phyloP scores from a whole-genome alignment of 1,140 invertebrate species.

The Atopsyche davidsoni region DNA sequence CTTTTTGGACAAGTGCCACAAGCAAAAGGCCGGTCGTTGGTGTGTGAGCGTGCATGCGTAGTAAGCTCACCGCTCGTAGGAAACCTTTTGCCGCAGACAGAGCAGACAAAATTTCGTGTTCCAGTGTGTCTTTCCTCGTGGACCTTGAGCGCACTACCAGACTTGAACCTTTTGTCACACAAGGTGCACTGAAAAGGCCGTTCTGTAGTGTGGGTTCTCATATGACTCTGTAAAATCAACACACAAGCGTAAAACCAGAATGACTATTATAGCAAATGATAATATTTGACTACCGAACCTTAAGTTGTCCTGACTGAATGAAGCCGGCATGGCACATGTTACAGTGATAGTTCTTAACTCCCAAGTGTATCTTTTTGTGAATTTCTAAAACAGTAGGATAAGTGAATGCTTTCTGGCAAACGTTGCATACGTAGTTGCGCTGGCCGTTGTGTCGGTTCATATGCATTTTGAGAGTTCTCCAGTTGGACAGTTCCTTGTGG shows the following conservation, averaged over 20 bases:
- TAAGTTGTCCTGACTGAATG: slow-evolving; percentile 16
- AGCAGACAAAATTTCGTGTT: slow-evolving; percentile 17
- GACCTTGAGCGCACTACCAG: slow-evolving; percentile 9
- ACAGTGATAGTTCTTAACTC: slow-evolving; percentile 15
- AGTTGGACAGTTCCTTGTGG: slow-evolving; percentile 19
- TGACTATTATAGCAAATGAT: not conserved
- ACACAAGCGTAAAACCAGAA: not conserved
- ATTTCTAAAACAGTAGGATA: slow-evolving; percentile 21
- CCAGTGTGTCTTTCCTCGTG: slow-evolving; percentile 19
- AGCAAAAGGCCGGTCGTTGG: slow-evolving; percentile 7
- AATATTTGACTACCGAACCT: slow-evolving; percentile 44
- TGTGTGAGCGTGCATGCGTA: slow-evolving; percentile 13
- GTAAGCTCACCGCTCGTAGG: slow-evolving; percentile 14
- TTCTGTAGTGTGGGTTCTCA: slow-evolving; percentile 14
- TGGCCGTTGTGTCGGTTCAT: slow-evolving; percentile 35
- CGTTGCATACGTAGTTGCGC: slow-evolving; percentile 37
- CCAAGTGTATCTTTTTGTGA: slow-evolving; percentile 34
- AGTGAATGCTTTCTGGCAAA: slow-evolving; percentile 45
- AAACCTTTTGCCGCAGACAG: slow-evolving; percentile 22
- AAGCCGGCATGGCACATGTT: slow-evolving; percentile 15
- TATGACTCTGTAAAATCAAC: slow-evolving; percentile 21
- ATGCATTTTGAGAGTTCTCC: slow-evolving; percentile 21
- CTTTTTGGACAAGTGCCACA: slow-evolving; percentile 9
- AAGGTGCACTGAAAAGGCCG: slow-evolving; percentile 9
- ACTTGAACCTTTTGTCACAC: slow-evolving; percentile 16